These are phyloP conservation scores for Leucophora obtusa DNA, from an alignment of 2,888 invertebrate species.

Conservation along the genomic window DNA sequence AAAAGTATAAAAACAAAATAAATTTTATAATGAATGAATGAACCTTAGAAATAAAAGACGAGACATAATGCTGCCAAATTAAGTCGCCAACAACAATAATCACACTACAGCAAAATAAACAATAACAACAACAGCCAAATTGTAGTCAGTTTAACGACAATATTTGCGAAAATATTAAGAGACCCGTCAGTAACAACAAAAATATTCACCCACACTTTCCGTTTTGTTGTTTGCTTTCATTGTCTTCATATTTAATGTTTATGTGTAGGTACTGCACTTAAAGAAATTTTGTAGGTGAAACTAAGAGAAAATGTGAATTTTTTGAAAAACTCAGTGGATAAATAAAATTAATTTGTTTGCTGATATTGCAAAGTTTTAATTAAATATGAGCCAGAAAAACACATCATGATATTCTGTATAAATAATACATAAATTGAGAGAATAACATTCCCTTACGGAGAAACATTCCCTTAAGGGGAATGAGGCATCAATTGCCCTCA, in stretches of 20 bases:
- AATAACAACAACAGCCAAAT: conserved; percentile 60
- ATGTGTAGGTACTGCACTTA: conserved; percentile 7
- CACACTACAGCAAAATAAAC: conserved; percentile 20
- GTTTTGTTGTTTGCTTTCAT: conserved; percentile 66
- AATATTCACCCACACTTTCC: conserved; percentile 58
- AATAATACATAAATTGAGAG: no score
- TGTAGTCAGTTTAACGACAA: conserved; percentile 67
- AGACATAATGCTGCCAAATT: conserved; percentile 60
- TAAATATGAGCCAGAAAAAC: no score
- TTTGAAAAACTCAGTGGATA: no score
- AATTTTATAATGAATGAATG: conserved; percentile 2
- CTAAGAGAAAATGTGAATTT: no score
- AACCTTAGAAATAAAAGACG: conserved; percentile 25
- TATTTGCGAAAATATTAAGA: conserved; percentile 54
- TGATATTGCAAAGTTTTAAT: no score
- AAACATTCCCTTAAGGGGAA: no score
- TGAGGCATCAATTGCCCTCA: no score
- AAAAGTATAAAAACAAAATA: not conserved
- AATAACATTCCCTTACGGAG: no score
- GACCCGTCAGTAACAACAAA: conserved; percentile 47
- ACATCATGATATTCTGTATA: no score
- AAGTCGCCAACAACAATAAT: conserved; percentile 70
- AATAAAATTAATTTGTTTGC: no score
- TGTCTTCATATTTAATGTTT: conserved; percentile 68
- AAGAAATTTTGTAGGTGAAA: no score